These are phyloP conservation scores for Caprella mutica DNA, from an alignment of 2,888 invertebrate genomes.

Conservation along the genomic window DNA sequence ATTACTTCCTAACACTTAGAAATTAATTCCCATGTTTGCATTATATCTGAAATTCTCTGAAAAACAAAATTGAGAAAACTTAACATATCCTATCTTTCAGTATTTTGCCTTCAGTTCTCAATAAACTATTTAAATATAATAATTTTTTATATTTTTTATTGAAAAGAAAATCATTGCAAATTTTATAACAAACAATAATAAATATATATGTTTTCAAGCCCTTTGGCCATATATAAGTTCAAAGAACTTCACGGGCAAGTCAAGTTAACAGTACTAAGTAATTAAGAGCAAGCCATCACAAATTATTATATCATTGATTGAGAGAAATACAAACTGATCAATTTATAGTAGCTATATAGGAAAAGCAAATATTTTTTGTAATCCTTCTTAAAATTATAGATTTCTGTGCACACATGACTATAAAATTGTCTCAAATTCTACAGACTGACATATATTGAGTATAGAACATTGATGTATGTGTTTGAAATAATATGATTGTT, in stretches of 20 bases:
- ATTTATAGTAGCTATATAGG: background rate
- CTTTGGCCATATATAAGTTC: background rate
- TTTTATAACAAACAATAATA: too few species aligned
- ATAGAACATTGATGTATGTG: constrained; percentile 19
- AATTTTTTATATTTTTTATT: background rate
- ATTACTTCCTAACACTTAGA: background rate
- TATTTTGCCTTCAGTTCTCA: background rate
- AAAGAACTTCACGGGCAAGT: too few species aligned
- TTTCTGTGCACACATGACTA: background rate
- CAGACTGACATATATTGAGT: constrained; percentile 17
- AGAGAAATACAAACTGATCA: background rate
- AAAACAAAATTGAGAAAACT: too few species aligned
- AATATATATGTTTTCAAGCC: constrained; percentile 4
- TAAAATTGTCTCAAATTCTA: constrained; percentile 13
- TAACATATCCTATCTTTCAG: background rate
- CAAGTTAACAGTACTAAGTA: background rate
- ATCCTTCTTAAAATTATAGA: background rate
- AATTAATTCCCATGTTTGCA: too few species aligned
- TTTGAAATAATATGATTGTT: constrained; percentile 7
- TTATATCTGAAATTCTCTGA: too few species aligned
- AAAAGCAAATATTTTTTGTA: background rate
- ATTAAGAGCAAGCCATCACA: background rate
- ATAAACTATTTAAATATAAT: background rate
- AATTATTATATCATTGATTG: background rate
- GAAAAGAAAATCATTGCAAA: background rate